A percentile compares a stretch with the other conserved stretches of the same genome.
These are phyloP conservation scores for Macrosoma leucophasiata DNA, from an alignment of 2,888 invertebrate species.

Conservation along the genomic window DNA sequence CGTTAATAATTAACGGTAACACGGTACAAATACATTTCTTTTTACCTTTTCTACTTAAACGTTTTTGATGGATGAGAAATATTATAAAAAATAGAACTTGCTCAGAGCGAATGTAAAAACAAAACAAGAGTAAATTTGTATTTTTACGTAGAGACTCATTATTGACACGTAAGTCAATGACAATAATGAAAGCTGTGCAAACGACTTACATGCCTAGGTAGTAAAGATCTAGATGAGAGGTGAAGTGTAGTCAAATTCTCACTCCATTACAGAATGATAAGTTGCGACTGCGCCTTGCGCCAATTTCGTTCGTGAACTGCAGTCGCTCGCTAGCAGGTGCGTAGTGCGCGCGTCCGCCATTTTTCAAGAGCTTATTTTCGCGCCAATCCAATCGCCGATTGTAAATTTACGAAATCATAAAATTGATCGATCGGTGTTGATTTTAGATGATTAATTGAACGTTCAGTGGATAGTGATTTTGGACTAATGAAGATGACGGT, in stretches of 20 bases:
- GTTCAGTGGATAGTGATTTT: constrained; percentile 33
- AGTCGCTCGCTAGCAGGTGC: constrained; percentile 67
- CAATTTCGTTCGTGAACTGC: constrained; percentile 61
- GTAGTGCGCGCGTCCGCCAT: constrained; percentile 61
- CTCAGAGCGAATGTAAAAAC: too few relatives aligned
- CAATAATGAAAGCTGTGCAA: too few relatives aligned
- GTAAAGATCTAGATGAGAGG: constrained; percentile 22
- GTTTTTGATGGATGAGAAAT: too few relatives aligned
- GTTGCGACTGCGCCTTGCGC: constrained; percentile 50
- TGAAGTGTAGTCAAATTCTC: constrained; percentile 30
- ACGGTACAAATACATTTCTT: too few relatives aligned
- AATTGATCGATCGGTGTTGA: constrained; percentile 21
- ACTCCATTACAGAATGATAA: constrained; percentile 43
- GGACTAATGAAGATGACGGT: constrained; percentile 82
- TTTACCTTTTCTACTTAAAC: too few relatives aligned
- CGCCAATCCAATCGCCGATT: constrained; percentile 48
- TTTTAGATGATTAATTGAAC: constrained; percentile 33
- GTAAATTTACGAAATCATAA: constrained; percentile 16
- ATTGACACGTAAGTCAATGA: too few relatives aligned
- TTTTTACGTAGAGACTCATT: too few relatives aligned
- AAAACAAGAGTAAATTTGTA: too few relatives aligned
- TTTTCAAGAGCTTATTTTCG: constrained; percentile 54
- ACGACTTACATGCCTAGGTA: too few relatives aligned
- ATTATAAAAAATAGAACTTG: too few relatives aligned
- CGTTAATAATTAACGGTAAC: too few relatives aligned